These are phyloP conservation scores for Musca domestica DNA, from an alignment of 1,140 invertebrate species.

Conservation along the genomic window DNA sequence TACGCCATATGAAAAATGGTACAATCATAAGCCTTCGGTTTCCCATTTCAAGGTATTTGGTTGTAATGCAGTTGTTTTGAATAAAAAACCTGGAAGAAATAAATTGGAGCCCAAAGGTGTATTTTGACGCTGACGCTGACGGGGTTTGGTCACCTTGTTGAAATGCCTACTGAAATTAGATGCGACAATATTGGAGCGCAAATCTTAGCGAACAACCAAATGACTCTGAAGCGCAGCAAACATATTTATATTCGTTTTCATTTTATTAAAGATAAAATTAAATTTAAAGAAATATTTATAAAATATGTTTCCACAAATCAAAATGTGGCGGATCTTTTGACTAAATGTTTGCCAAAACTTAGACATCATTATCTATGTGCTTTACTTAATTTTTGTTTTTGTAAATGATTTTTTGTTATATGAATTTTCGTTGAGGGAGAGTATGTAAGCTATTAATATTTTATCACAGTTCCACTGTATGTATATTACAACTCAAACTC, in stretches of 20 bases:
- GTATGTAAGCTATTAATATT: no score
- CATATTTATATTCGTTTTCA: no score
- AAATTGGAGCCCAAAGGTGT: constrained; percentile 12
- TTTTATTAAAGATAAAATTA: no score
- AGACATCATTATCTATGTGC: constrained; percentile 4
- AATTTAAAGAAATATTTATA: no score
- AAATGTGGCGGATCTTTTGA: constrained; percentile 22
- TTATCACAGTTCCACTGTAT: no score
- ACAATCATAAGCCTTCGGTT: constrained; percentile 8
- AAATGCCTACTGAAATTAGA: no score
- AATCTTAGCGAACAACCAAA: no score
- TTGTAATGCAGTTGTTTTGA: constrained; percentile 36
- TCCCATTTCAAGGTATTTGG: constrained; percentile 44
- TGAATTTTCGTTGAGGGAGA: no score
- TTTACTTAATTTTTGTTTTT: no score
- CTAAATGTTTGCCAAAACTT: constrained; percentile 18
- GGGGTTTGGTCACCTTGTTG: background rate
- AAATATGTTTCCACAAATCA: constrained; percentile 16
- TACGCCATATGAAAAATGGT: constrained; percentile 23
- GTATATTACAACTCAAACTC: no score
- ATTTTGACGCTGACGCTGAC: background rate
- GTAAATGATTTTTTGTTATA: no score
- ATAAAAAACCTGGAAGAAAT: constrained; percentile 38
- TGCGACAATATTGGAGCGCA: background rate
- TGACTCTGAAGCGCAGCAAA: no score